Evolutionary conservation across 2,113 vertebrate species (phyloP), one percentile per base, ranked within the genome.

Genomic region (Oncorhynchus masou): DNA sequence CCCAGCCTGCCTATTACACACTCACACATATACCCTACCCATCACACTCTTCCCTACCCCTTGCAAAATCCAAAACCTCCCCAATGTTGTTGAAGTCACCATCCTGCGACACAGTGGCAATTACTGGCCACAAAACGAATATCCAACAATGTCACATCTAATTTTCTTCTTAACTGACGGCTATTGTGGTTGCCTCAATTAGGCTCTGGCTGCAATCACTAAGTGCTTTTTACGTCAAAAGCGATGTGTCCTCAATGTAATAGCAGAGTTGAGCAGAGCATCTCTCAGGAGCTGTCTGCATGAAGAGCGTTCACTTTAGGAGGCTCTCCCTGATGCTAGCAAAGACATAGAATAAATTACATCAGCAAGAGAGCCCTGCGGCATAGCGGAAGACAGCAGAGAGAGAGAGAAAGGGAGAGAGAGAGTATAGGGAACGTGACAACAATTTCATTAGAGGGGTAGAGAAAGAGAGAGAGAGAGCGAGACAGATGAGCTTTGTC

Each of bases 311-410:
- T 75, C 82, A 78, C 85, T 85, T 82, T 80, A 81, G 81, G 81
- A 86, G 4, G 19, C 74, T 84, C 62, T 79, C 76, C 65, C 84
- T 87, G 84, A 71, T 75, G 72, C 81, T 69, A 84, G 74, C 71
- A 78, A 74, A 86, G 48, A 87, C 84, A 89, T 81, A 73, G 87
- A 86, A 88, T 85, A 86, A 89, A 92, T 90, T 85, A 87, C 81
- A 86, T 88, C 86, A 90, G 83, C 78, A 67, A 66, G 77, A 80
- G 79, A 86, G 83, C 82, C 85, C 83, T 74, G 83, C 86, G 66
- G 87, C 87, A 81, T 4, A 1, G 12, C 74, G 74, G 75, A 79
- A 82, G 81, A 81, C 83, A 75, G 79, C 83, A 76, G 71, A 67
- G 76, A 4, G 74, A 73, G 16, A 62, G 11, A 15, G 11, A 78